phyloP scores from a whole-genome alignment of 2,888 invertebrate genomes.

The Bombylius major region DNA sequence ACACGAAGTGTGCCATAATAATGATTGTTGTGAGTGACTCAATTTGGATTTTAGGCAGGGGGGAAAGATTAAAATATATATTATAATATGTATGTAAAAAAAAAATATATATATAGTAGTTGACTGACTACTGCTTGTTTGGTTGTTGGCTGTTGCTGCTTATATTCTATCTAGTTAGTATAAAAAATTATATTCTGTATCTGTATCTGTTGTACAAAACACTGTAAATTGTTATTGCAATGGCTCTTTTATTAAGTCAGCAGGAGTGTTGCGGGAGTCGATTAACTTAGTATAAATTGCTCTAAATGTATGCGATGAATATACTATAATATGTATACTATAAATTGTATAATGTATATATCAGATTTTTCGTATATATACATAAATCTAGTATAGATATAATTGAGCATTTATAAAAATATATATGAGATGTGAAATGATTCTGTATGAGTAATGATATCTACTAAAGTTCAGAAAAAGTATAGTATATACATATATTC shows the following conservation, averaged over 20 bases:
- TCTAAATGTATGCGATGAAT: constrained; percentile 17
- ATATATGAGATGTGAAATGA: not conserved
- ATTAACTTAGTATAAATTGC: constrained; percentile 20
- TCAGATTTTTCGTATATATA: not conserved
- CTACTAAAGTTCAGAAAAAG: not conserved
- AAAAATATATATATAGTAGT: too few relatives aligned
- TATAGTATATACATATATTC: not conserved
- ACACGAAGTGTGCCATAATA: too few relatives aligned
- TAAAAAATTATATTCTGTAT: too few relatives aligned
- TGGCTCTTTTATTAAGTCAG: not conserved
- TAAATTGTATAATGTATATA: not conserved
- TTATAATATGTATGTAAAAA: too few relatives aligned
- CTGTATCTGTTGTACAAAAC: too few relatives aligned
- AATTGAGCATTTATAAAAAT: not conserved
- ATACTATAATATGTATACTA: constrained; percentile 7
- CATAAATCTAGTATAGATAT: not conserved
- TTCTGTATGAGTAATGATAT: constrained; percentile 10
- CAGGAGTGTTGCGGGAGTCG: constrained; percentile 18
- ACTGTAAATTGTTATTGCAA: not conserved
- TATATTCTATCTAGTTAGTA: too few relatives aligned
- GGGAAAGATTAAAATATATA: too few relatives aligned
- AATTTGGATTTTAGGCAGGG: too few relatives aligned
- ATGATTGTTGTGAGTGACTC: too few relatives aligned
- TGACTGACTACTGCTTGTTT: too few relatives aligned
- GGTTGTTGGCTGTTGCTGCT: too few relatives aligned